A percentile compares a stretch with the other conserved stretches of the same genome.
Evolutionary conservation across 2,888 invertebrate species (phyloP).

Genomic region (Drosophila putrida): DNA sequence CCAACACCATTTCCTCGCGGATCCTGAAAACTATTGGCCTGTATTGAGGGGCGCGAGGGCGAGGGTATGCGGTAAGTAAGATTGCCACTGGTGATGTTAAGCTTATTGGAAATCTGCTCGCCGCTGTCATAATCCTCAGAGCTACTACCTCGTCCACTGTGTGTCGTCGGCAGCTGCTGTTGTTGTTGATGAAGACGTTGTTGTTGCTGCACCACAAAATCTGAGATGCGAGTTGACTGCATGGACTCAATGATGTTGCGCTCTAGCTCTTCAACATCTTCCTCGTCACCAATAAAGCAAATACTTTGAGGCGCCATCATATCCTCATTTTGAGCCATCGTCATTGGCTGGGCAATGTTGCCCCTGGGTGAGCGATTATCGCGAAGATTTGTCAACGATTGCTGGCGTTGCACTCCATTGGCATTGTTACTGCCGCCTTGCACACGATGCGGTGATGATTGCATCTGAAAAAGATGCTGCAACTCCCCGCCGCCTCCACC

Average conservation of each 20-base stretch:
- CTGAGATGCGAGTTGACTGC: conserved; percentile 79
- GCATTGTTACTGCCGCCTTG: conserved; percentile 34
- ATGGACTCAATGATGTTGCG: conserved; percentile 84
- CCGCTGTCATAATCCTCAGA: conserved; percentile 85
- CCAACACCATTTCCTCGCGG: conserved; percentile 69
- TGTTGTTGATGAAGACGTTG: conserved; percentile 55
- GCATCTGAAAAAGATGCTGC: conserved; percentile 85
- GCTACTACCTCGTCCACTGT: conserved; percentile 88
- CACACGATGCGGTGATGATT: conserved; percentile 88
- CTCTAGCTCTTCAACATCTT: conserved; percentile 86
- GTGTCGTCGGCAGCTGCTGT: conserved; percentile 54
- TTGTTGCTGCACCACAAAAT: conserved; percentile 69
- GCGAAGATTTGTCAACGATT: conserved; percentile 79
- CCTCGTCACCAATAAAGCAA: conserved; percentile 93
- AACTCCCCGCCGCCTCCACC: conserved; percentile 87
- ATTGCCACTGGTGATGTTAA: conserved; percentile 95
- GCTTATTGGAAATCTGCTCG: conserved; percentile 85
- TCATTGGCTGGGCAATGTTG: conserved; percentile 41
- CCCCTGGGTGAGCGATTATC: conserved; percentile 78
- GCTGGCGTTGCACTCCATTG: conserved; percentile 79
- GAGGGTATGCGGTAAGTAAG: conserved; percentile 96
- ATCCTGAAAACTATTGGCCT: conserved; percentile 90
- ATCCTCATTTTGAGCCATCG: conserved; percentile 88
- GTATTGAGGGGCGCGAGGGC: conserved; percentile 91
- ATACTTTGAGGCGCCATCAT: conserved; percentile 98